Conservation (phyloP, 64 coral and sea anemone genomes). For the Pachyseris speciosa region DNA sequence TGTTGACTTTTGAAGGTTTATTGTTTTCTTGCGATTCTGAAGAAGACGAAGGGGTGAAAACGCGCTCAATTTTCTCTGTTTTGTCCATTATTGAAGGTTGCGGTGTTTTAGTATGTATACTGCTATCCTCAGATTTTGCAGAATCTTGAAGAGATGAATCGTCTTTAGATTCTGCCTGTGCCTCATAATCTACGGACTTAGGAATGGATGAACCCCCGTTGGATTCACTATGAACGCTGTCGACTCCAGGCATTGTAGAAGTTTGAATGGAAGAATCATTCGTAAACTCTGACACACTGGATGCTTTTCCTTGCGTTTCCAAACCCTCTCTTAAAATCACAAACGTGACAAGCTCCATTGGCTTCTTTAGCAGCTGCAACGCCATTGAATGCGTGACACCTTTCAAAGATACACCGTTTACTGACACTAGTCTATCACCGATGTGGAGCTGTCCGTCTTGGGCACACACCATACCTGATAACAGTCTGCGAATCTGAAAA, state of each 20-base stretch:
- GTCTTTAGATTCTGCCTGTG: neutral
- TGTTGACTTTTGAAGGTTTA: neutral
- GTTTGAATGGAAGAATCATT: neutral
- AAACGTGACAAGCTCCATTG: constrained; percentile 71
- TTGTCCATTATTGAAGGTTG: neutral
- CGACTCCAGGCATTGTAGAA: neutral
- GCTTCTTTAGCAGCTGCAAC: constrained; percentile 89
- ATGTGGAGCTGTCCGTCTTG: constrained; percentile 59
- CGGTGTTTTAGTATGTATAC: neutral
- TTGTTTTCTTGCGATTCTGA: neutral
- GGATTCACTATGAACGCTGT: neutral
- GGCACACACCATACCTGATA: constrained; percentile 82
- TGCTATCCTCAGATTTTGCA: neutral
- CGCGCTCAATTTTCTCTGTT: too few relatives aligned
- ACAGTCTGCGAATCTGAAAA: constrained; percentile 78
- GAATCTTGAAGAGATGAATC: neutral
- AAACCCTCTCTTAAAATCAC: constrained; percentile 70
- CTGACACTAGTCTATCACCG: constrained; percentile 77
- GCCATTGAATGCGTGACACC: constrained; percentile 83
- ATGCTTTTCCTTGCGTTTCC: neutral
- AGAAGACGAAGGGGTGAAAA: neutral
- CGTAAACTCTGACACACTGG: neutral
- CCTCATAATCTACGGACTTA: neutral
- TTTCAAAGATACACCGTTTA: constrained; percentile 65
- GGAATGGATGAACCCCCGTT: neutral